A percentile compares a stretch with the other conserved stretches of the same genome.
phyloP scores from a whole-genome alignment of 2,888 invertebrate species.

The Adela reaumurella region DNA sequence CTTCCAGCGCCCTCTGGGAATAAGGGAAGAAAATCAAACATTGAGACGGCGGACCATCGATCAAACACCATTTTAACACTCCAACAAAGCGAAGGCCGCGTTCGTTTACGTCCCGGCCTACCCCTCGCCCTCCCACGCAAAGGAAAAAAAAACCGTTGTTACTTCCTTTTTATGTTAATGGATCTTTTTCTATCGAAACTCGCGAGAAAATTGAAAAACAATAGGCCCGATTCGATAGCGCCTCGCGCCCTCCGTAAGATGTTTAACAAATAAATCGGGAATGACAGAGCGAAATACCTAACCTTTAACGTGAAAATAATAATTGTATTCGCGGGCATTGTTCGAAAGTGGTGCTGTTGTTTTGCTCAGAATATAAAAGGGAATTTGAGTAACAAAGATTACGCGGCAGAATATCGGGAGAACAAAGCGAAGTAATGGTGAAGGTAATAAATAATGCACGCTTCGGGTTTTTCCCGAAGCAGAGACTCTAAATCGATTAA shows the following conservation, averaged over 20 bases:
- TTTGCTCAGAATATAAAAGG: not conserved
- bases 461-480: not conserved
- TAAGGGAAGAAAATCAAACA: constrained; percentile 1
- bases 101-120: not conserved
- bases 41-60: constrained; percentile 1
- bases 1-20: not conserved
- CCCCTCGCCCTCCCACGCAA: not conserved
- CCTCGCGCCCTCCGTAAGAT: not conserved
- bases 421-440: not conserved
- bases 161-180: not conserved
- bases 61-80: constrained; percentile 2
- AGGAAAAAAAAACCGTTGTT: not conserved
- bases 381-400: not conserved
- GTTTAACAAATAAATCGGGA: not conserved
- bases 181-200: not conserved
- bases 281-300: not conserved
- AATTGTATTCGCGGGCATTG: not conserved
- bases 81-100: not conserved
- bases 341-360: not conserved
- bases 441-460: not conserved
- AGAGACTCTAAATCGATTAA: not conserved
- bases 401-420: not conserved
- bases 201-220: not conserved
- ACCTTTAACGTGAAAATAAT: not conserved
- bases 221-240: not conserved